Base-by-base conservation (phyloP, 64 coral and sea anemone species). In the Actinia equina region DNA sequence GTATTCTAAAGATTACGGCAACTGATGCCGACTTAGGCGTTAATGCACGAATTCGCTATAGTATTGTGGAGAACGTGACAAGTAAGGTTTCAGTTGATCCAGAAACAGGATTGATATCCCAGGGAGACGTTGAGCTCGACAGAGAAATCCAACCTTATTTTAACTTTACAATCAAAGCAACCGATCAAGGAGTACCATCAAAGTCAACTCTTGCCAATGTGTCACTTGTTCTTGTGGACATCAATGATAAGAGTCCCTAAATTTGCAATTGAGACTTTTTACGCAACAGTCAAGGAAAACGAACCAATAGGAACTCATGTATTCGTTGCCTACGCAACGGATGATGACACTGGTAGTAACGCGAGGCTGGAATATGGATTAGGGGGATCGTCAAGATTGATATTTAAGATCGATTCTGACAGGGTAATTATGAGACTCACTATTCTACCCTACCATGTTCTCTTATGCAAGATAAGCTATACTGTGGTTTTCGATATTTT, bases 241-340 rank as follows among this genome's bases (percentile, higher is more conserved):
- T 93, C 42, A 96, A 96, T 52, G 94, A 96, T 25, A 90, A 96
- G 42, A 85, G 83, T 77, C 94, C 94, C 17, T n/a, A 59, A 61
- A 19, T 96, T 96, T 71, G 87, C 85, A 54, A 61, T 52, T 43
- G 60, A 64, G 23, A 90, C 85, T 19, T 96, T 88, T 51, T 63
- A 71, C 26, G 94, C 91, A 43, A 87, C 63, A 41, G 94, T 96
- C 23, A 87, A 60, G 70, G 91, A 96, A 83, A 96, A 96, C 77
- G 89, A 92, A 41, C 91, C 88, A 64, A 70, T 78, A 25, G 94
- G 94, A 25, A 96, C 94, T 0, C 57, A 74, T 17, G 88, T 93
- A 22, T 74, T 96, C 51, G 80, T 93, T 53, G 88, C 90, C 25
- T 86, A 71, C 6, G 94, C 91, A 45, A 90, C 85, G 3, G 94